Base-by-base conservation (phyloP, 2,888 invertebrate genomes). In the Ophion obscuratus region DNA sequence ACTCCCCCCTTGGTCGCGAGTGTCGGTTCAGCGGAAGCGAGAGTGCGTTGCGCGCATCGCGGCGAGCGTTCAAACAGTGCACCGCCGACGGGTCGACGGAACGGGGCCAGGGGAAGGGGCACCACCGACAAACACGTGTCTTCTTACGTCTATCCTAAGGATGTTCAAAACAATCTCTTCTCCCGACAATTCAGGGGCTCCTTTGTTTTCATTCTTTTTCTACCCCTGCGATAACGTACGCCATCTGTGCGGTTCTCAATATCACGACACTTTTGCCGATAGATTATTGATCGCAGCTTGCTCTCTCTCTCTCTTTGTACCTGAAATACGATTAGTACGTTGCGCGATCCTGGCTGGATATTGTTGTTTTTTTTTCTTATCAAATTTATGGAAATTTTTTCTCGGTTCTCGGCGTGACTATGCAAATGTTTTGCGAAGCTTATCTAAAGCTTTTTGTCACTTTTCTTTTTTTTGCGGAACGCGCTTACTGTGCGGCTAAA, bases 261-360 rank as follows among this genome's bases (percentile, higher is more conserved):
- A 82, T 85, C 70, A 77, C 71, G 17, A 64, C 64, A 73, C 62
- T 85, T 78, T 81, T 79, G 88, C 85, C 87, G 85, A 88, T 88
- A 85, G 85, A 87, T 88, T 88, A 88, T 88, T 87, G 88, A 88
- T 88, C 84, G 67, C 68, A 61, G 66, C 76, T 83, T 53, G 6
- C 9, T 40, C 9, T 40, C 1, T 53, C 53, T 17, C 53, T 53
- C 11, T 17, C 3, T 40, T 40, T 40, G 40, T 9, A 40, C 9
- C 40, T 40, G 7, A 1, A 9, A 40, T 40, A 40, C 40, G 40
- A 40, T 40, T 40, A 40, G 9, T 7, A 40, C 40, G 9, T 40
- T 40, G 9, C 2, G 40, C 40, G 1, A 40, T 40, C 40, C 40
- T 40, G 40, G 40, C 9, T 40, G 9, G 40, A 7, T 3, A 11